A percentile compares a stretch with the other conserved stretches of the same genome.
Conservation (phyloP, 2,888 invertebrate species). For the Poecilus cupreus region DNA sequence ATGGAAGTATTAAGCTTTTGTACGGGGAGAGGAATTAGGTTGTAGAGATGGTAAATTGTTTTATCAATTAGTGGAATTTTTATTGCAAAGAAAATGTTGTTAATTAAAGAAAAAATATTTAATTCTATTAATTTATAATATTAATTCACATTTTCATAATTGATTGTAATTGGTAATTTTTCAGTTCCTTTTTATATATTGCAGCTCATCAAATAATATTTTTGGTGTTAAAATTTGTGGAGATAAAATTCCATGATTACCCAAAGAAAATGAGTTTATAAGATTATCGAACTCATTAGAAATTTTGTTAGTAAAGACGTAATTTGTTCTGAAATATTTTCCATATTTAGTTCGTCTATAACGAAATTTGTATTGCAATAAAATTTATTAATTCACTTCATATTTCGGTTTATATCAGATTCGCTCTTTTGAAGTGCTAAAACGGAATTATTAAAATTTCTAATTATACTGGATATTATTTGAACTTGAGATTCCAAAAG, state of each 20-base stretch:
- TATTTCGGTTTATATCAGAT: constrained; percentile 51
- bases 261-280: constrained; percentile 60
- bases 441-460: constrained; percentile 61
- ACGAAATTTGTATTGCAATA: constrained; percentile 32
- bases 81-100: constrained; percentile 59
- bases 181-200: too few species aligned
- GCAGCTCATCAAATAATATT: constrained; percentile 54
- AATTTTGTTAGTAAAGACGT: constrained; percentile 51
- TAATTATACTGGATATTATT: constrained; percentile 60
- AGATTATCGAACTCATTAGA: constrained; percentile 56
- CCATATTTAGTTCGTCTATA: constrained; percentile 39
- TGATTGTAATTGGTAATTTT: constrained; percentile 45
- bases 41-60: constrained; percentile 53
- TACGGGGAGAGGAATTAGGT: constrained; percentile 60
- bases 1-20: constrained; percentile 56
- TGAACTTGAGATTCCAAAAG: constrained; percentile 62
- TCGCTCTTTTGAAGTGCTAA: constrained; percentile 52
- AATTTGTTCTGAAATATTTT: constrained; percentile 53
- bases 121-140: constrained; percentile 52
- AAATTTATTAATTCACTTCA: constrained; percentile 59
- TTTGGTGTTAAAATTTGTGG: constrained; percentile 59
- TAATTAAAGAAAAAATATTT: constrained; percentile 28
- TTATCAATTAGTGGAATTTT: constrained; percentile 59
- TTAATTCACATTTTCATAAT: constrained; percentile 32
- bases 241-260: constrained; percentile 60